Conservation (phyloP, 2,888 invertebrate genomes). For the Thecophora atra region DNA sequence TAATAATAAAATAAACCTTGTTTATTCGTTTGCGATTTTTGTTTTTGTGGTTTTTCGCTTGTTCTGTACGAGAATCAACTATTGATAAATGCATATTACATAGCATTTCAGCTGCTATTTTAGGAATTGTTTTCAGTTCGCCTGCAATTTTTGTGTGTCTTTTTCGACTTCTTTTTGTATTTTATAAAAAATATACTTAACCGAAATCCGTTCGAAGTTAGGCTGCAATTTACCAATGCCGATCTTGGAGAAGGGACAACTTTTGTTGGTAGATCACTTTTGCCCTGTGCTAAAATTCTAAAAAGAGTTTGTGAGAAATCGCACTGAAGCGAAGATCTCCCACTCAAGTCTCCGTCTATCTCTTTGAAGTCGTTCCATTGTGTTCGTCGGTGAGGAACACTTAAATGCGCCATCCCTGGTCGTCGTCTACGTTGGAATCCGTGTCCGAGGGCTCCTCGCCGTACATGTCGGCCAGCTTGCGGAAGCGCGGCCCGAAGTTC, state of each 20-base stretch:
- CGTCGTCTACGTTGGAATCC: conserved; percentile 79
- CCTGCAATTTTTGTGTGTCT: neutral
- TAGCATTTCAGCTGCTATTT: neutral
- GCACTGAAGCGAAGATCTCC: conserved; percentile 27
- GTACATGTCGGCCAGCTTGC: conserved; percentile 93
- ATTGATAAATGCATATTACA: conserved; percentile 35
- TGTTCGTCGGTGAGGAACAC: neutral
- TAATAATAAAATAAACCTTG: neutral
- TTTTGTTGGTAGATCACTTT: conserved; percentile 29
- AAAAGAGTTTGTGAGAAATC: conserved; percentile 4
- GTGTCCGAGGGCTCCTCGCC: conserved; percentile 88
- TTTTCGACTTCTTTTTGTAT: conserved; percentile 44
- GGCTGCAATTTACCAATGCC: conserved; percentile 14
- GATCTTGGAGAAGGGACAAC: conserved; percentile 8
- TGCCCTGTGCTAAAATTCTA: conserved; percentile 25
- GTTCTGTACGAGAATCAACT: conserved; percentile 31
- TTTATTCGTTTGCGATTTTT: conserved; percentile 14
- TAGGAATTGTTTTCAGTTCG: conserved; percentile 24
- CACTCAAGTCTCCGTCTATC: neutral
- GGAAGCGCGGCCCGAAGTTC: conserved; percentile 95
- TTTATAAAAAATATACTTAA: conserved; percentile 53
- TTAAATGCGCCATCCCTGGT: conserved; percentile 81
- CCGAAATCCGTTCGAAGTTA: conserved; percentile 30
- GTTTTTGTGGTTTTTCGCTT: conserved; percentile 32
- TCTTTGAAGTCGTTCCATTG: conserved; percentile 28